Conservation (phyloP, 2,113 vertebrate species). For the Tapirus terrestris region DNA sequence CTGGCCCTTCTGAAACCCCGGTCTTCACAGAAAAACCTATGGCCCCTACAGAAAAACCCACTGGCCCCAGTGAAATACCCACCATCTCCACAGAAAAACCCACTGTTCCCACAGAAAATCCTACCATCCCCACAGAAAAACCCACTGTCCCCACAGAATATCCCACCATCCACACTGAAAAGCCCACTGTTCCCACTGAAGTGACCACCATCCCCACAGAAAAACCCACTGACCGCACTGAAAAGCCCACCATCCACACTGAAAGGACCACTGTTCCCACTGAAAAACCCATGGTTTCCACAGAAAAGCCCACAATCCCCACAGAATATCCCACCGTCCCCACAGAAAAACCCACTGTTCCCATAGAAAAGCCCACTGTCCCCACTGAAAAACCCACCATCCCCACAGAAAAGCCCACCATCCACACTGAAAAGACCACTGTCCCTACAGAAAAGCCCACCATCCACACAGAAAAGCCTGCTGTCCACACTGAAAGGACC, state of each 20-base stretch:
- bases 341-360: background rate
- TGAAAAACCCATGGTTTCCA: background rate
- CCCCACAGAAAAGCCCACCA: fast-evolving
- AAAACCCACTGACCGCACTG: fast-evolving
- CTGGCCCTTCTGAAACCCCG: background rate
- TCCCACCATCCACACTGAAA: fast-evolving
- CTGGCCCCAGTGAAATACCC: background rate
- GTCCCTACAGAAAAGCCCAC: fast-evolving
- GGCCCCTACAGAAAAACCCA: background rate
- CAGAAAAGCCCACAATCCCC: background rate
- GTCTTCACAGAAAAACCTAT: background rate
- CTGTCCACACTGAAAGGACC: fast-evolving
- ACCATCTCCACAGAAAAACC: fast-evolving
- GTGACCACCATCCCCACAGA: fast-evolving
- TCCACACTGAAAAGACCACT: background rate
- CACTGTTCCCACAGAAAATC: background rate
- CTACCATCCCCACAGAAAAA: background rate
- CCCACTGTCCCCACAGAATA: background rate
- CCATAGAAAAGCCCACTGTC: background rate
- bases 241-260: fast-evolving
- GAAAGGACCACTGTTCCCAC: fast-evolving
- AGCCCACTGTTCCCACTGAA: background rate
- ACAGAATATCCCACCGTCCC: fast-evolving
- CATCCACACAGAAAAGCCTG: fast-evolving
- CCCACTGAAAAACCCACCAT: background rate